Evolutionary conservation across 1,140 invertebrate species (phyloP), one percentile per base, ranked within the genome.

Genomic region (Stegodyphus dumicola): DNA sequence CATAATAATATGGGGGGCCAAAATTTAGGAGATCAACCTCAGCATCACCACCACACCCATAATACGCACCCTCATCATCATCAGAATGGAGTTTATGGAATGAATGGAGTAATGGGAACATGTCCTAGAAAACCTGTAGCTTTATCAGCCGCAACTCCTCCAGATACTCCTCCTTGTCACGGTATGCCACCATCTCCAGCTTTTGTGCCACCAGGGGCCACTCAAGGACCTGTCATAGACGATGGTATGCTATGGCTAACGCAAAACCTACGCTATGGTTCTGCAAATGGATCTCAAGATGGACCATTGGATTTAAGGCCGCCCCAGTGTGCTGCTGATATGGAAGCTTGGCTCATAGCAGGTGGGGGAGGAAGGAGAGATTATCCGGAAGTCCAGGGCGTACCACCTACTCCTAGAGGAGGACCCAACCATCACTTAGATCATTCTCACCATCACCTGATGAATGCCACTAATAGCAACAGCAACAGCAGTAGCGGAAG

Each of bases 291-390:
- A 11, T 81, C 87, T 33, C 89, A 90, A 64, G 95, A 96, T 5
- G 81, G 81, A 87, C 95, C 95, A 0, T 90, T 97, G n/a, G 95
- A 97, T 88, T 91, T 97, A 87, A 92, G 95, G 85, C 94, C 94
- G 84, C 94, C 94, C 0, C 93, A 94, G 86, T 94, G 94, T 64
- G 83, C 73, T 6, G 74, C 74, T 5, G 86, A 87, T 17, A 78
- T 86, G 74, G 87, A 87, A 49, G 77, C 74, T 6, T 87, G 87
- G 87, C 73, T 87, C 11, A 70, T 77, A 11, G 56, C 56, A 0
- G 54, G 54, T 6, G 70, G 70, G 0, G 64, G 64, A 0, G 48
- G 81, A 6, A 33, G 86, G 1, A 71, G 70, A 33, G 80, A 87
- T 52, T 87, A 84, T 33, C 74, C 77, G 5, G 86, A 86, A 13